Evolutionary conservation across 2,797 vertebrate species (phyloP).

Genomic region (Prionace glauca): DNA sequence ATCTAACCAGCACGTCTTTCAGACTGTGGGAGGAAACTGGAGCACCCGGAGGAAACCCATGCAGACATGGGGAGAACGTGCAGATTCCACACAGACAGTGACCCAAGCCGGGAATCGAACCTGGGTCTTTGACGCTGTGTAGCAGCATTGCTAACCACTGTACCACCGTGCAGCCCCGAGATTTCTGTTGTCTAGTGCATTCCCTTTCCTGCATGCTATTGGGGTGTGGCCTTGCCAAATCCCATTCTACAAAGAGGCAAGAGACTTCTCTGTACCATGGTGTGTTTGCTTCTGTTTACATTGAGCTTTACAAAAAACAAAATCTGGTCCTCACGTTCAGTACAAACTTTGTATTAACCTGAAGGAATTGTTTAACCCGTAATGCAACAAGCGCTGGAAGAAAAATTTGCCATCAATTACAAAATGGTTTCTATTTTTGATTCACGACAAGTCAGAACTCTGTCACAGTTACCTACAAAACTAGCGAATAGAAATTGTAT

Average conservation of each 20-base stretch:
- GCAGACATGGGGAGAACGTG: no score
- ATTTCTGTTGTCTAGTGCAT: background rate
- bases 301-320: background rate
- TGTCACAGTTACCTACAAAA: background rate
- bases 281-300: background rate
- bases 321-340: background rate
- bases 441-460: background rate
- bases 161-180: background rate
- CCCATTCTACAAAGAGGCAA: background rate
- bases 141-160: no score
- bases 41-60: no score
- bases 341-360: background rate
- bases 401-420: background rate
- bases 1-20: no score
- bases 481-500: background rate
- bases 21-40: no score
- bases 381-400: background rate
- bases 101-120: no score
- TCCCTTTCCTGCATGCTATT: background rate
- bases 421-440: background rate
- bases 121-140: no score
- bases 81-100: no score
- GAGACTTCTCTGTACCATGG: background rate
- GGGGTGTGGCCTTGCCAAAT: background rate
- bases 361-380: background rate